These are phyloP conservation scores for Gila robusta DNA, from an alignment of 2,797 vertebrate species.

Conservation along the genomic window DNA sequence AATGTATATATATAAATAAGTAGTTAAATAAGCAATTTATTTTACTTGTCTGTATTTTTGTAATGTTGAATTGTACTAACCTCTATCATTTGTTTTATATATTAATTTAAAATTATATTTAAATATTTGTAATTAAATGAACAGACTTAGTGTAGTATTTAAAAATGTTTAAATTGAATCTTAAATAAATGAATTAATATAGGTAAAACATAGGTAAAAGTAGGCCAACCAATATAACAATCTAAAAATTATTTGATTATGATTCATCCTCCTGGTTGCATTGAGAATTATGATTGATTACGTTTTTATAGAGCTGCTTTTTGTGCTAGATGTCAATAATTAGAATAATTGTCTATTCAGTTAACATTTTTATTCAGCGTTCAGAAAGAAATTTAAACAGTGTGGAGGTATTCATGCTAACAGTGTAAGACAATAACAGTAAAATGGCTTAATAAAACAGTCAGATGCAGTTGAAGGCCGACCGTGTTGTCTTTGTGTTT, in stretches of 20 bases:
- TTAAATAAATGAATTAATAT: not conserved
- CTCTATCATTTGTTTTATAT: not conserved
- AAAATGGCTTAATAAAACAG: slow-evolving; percentile 31
- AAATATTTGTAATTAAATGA: not conserved
- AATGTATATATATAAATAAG: too few species aligned
- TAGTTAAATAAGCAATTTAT: not conserved
- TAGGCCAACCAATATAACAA: not conserved
- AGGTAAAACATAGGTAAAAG: not conserved
- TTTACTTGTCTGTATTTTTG: not conserved
- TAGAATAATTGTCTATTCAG: not conserved
- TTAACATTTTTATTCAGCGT: not conserved
- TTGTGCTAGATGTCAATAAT: not conserved
- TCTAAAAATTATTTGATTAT: not conserved
- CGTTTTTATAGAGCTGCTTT: not conserved
- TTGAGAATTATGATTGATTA: not conserved
- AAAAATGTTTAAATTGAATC: not conserved
- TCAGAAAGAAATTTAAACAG: not conserved
- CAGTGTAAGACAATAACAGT: slow-evolving; percentile 8
- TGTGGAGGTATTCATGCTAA: slow-evolving; percentile 4
- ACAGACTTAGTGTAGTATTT: not conserved
- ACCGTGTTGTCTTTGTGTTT: slow-evolving; percentile 56
- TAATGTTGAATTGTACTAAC: not conserved
- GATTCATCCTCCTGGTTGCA: not conserved
- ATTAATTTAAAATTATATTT: not conserved
- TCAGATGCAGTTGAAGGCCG: slow-evolving; percentile 41